These are phyloP conservation scores for Xiphorhynchus elegans DNA, from an alignment of 2,113 vertebrate species.

Conservation along the genomic window DNA sequence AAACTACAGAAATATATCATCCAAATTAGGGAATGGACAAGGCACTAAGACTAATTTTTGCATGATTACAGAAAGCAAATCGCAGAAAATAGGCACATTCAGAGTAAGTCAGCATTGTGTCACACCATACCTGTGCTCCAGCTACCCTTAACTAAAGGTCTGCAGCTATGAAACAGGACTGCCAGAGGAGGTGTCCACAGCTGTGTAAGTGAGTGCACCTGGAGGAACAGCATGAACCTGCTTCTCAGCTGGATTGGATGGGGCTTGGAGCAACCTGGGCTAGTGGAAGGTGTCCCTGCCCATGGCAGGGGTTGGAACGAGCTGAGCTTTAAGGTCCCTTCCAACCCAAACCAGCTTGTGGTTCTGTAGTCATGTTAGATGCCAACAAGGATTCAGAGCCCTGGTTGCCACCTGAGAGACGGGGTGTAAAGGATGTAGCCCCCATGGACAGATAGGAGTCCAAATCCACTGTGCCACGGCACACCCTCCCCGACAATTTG, in stretches of 20 bases:
- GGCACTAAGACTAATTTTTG: not conserved
- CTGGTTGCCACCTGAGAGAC: not conserved
- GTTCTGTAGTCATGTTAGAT: not conserved
- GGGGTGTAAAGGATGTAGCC: not conserved
- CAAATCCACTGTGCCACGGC: not conserved
- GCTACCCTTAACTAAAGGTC: not conserved
- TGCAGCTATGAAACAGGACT: accelerated
- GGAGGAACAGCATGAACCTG: not conserved
- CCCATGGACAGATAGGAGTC: accelerated
- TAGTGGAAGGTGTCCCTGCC: not conserved
- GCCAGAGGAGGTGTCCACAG: accelerated
- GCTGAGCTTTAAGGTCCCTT: not conserved
- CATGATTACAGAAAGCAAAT: not conserved
- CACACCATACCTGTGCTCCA: accelerated
- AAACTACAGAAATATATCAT: not conserved
- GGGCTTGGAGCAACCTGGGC: not conserved
- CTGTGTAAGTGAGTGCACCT: accelerated
- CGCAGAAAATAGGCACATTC: not conserved
- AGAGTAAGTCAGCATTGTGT: not conserved
- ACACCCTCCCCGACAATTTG: accelerated
- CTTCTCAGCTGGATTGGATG: not conserved
- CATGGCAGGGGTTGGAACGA: not conserved
- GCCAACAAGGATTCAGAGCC: not conserved
- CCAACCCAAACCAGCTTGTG: not conserved
- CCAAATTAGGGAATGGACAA: not conserved